These are phyloP conservation scores for Neuroterus valhalla DNA, from an alignment of 1,140 invertebrate species.

Conservation along the genomic window DNA sequence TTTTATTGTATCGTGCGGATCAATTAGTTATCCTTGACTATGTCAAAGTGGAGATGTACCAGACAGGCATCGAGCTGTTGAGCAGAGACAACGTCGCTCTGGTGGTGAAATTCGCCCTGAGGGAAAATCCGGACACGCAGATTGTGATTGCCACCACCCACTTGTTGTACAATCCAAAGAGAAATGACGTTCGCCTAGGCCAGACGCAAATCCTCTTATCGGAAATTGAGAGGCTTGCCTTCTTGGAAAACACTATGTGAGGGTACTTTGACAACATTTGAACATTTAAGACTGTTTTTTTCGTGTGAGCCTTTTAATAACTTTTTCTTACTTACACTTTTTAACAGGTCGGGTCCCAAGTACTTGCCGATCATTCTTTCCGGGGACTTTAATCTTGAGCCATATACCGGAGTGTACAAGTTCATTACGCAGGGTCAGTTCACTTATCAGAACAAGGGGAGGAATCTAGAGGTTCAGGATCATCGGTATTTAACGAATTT, in stretches of 20 bases:
- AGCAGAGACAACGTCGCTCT: slow-evolving; percentile 92
- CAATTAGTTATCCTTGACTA: slow-evolving; percentile 64
- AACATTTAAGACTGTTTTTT: background rate
- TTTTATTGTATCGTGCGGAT: slow-evolving; percentile 64
- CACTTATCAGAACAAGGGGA: slow-evolving; percentile 75
- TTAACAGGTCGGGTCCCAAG: slow-evolving; percentile 59
- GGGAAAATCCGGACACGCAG: slow-evolving; percentile 69
- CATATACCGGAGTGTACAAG: slow-evolving; percentile 82
- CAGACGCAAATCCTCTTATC: slow-evolving; percentile 88
- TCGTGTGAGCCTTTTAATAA: background rate
- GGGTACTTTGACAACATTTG: slow-evolving; percentile 36
- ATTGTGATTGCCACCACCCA: slow-evolving; percentile 94
- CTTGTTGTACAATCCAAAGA: slow-evolving; percentile 92
- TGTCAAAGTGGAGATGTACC: slow-evolving; percentile 75
- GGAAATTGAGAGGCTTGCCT: slow-evolving; percentile 88
- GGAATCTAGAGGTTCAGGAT: slow-evolving; percentile 56
- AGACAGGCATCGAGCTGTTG: slow-evolving; percentile 77
- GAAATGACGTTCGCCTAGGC: slow-evolving; percentile 91
- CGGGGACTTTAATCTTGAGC: slow-evolving; percentile 92
- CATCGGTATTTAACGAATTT: slow-evolving; percentile 57
- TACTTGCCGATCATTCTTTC: slow-evolving; percentile 88
- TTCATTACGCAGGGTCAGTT: slow-evolving; percentile 83
- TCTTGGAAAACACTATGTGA: slow-evolving; percentile 68
- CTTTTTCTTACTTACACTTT: slow-evolving; percentile 33
- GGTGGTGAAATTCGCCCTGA: slow-evolving; percentile 83